Percentiles rank a stretch among this genome's conserved stretches.
Evolutionary conservation across 64 coral and sea anemone species (phyloP).

Genomic region (Porites australiensis): DNA sequence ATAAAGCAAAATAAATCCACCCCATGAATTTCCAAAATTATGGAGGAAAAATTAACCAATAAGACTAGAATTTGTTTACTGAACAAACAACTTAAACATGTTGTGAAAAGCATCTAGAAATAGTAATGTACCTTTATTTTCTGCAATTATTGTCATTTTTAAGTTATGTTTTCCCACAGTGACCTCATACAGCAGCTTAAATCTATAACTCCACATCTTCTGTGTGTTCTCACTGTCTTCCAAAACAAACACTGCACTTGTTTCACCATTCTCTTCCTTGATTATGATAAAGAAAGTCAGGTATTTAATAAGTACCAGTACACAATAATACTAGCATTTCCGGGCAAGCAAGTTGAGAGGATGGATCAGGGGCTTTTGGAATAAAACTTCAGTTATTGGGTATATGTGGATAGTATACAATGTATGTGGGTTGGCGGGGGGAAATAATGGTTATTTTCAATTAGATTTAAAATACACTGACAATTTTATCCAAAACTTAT

Average conservation of each 20-base stretch:
- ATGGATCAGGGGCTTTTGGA: not conserved
- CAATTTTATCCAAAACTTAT: no score
- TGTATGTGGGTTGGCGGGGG: no score
- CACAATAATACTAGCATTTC: no score
- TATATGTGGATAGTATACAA: no score
- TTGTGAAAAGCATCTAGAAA: not conserved
- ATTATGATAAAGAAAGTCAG: not conserved
- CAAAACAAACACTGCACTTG: constrained; percentile 73
- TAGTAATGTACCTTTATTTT: constrained; percentile 86
- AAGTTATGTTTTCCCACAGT: constrained; percentile 79
- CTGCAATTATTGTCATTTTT: constrained; percentile 57
- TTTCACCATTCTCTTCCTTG: constrained; percentile 75
- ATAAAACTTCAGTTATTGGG: not conserved
- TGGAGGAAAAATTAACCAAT: no score
- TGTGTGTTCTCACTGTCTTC: constrained; percentile 76
- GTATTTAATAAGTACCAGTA: no score
- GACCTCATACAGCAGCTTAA: constrained; percentile 83
- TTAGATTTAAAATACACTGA: no score
- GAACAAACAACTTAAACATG: not conserved
- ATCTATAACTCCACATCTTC: constrained; percentile 94
- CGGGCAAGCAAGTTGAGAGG: not conserved
- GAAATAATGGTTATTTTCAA: no score
- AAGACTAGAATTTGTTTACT: no score
- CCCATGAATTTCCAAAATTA: no score
- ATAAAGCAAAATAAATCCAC: no score